Base-by-base conservation (phyloP, 2,797 vertebrate genomes). In the Phoeniculus purpureus region DNA sequence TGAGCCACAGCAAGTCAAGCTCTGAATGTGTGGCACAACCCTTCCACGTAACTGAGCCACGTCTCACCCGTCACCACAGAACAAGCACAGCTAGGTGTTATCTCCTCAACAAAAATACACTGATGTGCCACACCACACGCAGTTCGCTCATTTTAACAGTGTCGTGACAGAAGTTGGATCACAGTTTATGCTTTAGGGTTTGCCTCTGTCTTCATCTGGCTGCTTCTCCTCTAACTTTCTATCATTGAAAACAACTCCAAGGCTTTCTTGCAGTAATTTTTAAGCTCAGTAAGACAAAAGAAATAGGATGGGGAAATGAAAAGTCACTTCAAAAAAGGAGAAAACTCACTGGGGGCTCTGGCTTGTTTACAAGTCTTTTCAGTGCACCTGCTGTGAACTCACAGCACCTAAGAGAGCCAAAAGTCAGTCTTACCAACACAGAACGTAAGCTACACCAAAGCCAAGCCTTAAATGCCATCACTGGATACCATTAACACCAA, bases 121-220 rank as follows among this genome's bases (percentile, higher is more conserved):
- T 45, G 34, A 64, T 64, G 71, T 85, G 56, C 60, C 84, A 93
- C 64, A 80, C 20, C 58, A 60, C 83, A 79, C 81, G 88, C 88
- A 93, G 68, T 34, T 79, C 40, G 23, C 27, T 89, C 4, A 1
- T 67, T 84, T 83, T 79, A 9, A 84, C 34, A 22, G 18, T 29
- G 58, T 47, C 67, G 78, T 0, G 0, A 78, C 55, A 66, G 14
- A 59, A 78, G 27, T 76, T 14, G 60, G 52, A 54, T 81, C 79
- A 34, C 56, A 66, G 40, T 76, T 62, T 72, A 48, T 45, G 76
- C 62, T 67, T 58, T 32, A 60, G 15, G 5, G 10, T 77, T 91
- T 89, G 67, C 34, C 7, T 64, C 59, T 72, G 47, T 10, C 47
- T 45, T 55, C 32, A 61, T 17, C 59, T 9, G 45, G n/a, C 58